Evolutionary conservation across 2,797 vertebrate species (phyloP).

Genomic region (Rhabdophis nuchalis): DNA sequence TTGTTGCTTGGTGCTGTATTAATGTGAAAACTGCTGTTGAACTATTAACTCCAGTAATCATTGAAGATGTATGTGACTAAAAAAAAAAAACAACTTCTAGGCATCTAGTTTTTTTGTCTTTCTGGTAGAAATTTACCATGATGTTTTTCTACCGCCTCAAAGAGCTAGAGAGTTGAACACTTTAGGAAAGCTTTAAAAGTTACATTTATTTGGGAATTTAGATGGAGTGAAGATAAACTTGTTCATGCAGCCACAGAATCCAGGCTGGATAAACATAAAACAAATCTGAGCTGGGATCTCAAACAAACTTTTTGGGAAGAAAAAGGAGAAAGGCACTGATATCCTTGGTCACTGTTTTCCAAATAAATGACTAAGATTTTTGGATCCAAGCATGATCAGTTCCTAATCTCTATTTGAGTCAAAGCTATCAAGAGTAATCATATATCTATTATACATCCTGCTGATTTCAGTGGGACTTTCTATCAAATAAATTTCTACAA

Average conservation of each 20-base stretch:
- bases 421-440: background rate
- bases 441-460: slow-evolving; percentile 11
- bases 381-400: background rate
- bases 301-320: background rate
- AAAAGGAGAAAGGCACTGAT: background rate
- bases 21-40: slow-evolving; percentile 71
- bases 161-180: slow-evolving; percentile 29
- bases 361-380: background rate
- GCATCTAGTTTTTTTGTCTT: slow-evolving; percentile 35
- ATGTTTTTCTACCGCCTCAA: slow-evolving; percentile 35
- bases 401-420: background rate
- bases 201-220: slow-evolving; percentile 39
- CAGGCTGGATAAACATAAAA: background rate
- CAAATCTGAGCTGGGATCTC: background rate
- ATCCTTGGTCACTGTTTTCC: background rate
- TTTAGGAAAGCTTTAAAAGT: background rate
- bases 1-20: slow-evolving; percentile 60
- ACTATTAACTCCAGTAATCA: slow-evolving; percentile 63
- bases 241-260: too few relatives aligned
- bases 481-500: background rate
- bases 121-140: slow-evolving; percentile 25
- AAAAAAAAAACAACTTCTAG: slow-evolving; percentile 60
- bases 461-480: slow-evolving; percentile 1
- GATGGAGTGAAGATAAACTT: background rate
- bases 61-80: slow-evolving; percentile 33